These are phyloP conservation scores for Paracanthobrama guichenoti DNA, from an alignment of 2,113 vertebrate genomes.

Conservation along the genomic window DNA sequence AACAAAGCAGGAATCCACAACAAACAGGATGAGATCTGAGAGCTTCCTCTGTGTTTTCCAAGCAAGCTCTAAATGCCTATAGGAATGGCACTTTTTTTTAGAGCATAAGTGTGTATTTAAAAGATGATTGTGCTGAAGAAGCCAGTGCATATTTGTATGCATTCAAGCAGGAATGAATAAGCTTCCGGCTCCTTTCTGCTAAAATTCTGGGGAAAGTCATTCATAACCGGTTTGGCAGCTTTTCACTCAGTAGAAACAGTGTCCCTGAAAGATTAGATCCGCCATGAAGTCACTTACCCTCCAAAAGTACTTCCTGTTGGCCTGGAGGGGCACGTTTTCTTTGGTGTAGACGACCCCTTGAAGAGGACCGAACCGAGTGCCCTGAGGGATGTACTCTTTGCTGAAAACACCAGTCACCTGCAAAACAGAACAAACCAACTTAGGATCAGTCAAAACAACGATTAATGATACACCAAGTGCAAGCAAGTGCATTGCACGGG, in stretches of 20 bases:
- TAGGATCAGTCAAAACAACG: background rate
- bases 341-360: slow-evolving; percentile 76
- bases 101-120: background rate
- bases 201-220: slow-evolving; percentile 44
- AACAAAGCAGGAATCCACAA: background rate
- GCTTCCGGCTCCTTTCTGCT: slow-evolving; percentile 11
- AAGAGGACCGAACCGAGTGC: slow-evolving; percentile 77
- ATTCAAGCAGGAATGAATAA: background rate
- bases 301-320: slow-evolving; percentile 81
- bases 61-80: background rate
- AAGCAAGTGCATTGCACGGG: background rate
- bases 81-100: background rate
- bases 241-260: background rate
- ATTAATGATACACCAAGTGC: background rate
- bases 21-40: background rate
- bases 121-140: background rate
- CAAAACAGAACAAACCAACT: slow-evolving; percentile 24
- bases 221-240: slow-evolving; percentile 24
- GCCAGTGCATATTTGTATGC: background rate
- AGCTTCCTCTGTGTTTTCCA: slow-evolving; percentile 53
- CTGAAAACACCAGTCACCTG: slow-evolving; percentile 79
- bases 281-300: slow-evolving; percentile 69
- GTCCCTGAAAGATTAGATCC: background rate
- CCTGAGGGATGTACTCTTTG: slow-evolving; percentile 79
- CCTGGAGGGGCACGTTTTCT: slow-evolving; percentile 74